These are phyloP conservation scores for Bolinopsis microptera DNA, from an alignment of 37 sponge, comb jelly and placozoan genomes.

Conservation along the genomic window DNA sequence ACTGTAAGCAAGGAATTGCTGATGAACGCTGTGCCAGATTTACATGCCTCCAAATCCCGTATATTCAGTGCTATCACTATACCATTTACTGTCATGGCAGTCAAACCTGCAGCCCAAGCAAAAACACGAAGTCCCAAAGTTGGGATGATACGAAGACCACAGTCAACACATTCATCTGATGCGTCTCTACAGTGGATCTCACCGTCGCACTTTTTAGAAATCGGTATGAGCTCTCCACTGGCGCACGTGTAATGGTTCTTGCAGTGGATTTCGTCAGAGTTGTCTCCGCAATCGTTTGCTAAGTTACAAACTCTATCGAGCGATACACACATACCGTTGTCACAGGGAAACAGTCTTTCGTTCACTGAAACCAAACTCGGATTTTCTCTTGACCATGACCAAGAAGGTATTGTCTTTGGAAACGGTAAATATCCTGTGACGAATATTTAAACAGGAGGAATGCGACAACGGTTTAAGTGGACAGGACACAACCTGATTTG, in stretches of 20 bases:
- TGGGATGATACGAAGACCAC: not conserved
- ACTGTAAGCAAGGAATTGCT: not conserved
- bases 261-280: not conserved
- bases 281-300: not conserved
- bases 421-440: not conserved
- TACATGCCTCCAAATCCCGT: not conserved
- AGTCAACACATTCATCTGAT: not conserved
- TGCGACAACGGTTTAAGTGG: not conserved
- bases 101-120: not conserved
- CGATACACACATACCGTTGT: not conserved
- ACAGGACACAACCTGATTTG: not conserved
- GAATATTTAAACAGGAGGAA: not conserved
- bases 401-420: not conserved
- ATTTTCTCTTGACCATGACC: not conserved
- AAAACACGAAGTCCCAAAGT: not conserved
- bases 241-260: not conserved
- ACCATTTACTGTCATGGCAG: not conserved
- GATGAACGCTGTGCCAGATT: not conserved
- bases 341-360: not conserved
- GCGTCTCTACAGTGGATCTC: not conserved
- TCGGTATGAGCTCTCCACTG: not conserved
- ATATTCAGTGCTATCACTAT: not conserved
- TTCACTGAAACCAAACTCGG: not conserved
- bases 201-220: not conserved
- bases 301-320: not conserved